phyloP scores from a whole-genome alignment of 1,140 invertebrate genomes.

The Neodiprion pinetum region DNA sequence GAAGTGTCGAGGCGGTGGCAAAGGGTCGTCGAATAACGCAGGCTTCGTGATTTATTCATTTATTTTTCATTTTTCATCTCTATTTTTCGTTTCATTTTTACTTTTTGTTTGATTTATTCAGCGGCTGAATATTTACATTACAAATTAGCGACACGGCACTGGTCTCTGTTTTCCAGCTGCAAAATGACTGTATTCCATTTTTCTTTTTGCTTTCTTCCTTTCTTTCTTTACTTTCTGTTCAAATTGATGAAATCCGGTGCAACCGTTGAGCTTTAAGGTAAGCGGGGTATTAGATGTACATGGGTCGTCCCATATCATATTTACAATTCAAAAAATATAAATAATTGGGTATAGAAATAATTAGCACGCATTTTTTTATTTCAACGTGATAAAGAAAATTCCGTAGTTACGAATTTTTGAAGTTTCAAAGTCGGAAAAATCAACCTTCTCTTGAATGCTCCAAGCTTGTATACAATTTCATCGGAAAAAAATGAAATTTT shows the following conservation, averaged over 20 bases:
- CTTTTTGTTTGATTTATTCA: conserved; percentile 4
- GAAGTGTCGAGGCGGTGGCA: neutral
- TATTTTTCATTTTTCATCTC: neutral
- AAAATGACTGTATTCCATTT: too few relatives aligned
- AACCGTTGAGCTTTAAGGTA: too few relatives aligned
- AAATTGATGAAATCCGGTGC: too few relatives aligned
- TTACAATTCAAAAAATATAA: neutral
- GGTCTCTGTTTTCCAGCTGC: too few relatives aligned
- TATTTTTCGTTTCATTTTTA: neutral
- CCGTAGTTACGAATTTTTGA: neutral
- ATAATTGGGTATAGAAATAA: neutral
- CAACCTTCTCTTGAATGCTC: neutral
- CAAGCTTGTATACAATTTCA: too few relatives aligned
- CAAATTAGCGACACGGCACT: conserved; percentile 28
- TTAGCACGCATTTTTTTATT: neutral
- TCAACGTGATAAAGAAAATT: neutral
- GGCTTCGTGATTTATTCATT: neutral
- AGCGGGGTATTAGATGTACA: neutral
- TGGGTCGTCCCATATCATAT: neutral
- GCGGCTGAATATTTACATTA: conserved; percentile 35
- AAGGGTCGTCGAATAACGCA: neutral
- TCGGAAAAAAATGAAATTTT: too few relatives aligned
- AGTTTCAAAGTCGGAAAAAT: neutral
- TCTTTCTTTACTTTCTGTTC: too few relatives aligned
- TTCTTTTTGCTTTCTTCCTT: too few relatives aligned